Conservation (phyloP, 1,140 invertebrate genomes). For the Lepidurus arcticus region DNA sequence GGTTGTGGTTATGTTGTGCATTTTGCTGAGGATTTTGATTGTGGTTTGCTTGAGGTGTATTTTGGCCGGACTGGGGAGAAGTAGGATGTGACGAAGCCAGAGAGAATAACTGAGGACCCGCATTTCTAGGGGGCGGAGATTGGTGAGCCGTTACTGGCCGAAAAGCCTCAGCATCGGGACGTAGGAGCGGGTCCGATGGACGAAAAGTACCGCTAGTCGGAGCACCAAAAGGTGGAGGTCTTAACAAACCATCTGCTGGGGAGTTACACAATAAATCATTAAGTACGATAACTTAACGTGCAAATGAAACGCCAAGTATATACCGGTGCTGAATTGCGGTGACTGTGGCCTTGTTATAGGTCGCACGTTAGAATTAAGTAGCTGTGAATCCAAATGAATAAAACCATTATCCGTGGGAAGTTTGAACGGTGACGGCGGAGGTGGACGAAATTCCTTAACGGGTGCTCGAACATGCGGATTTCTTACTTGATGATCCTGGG, state of each 20-base stretch:
- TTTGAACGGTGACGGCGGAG: slow-evolving; percentile 23
- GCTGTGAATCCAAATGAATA: not conserved
- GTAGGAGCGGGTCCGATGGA: not conserved
- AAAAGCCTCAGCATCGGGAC: not conserved
- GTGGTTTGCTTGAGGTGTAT: not conserved
- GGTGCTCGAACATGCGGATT: slow-evolving; percentile 19
- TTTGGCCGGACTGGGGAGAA: not conserved
- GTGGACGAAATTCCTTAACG: slow-evolving; percentile 31
- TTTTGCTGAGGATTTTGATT: not conserved
- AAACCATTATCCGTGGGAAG: slow-evolving; percentile 26
- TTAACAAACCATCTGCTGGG: not conserved
- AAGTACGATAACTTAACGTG: not conserved
- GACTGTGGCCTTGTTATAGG: not conserved
- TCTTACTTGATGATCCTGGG: not conserved
- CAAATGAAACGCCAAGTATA: not conserved
- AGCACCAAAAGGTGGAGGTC: not conserved
- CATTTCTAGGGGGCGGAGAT: not conserved
- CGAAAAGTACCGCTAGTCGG: not conserved
- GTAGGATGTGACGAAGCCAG: not conserved
- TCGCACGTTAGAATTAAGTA: not conserved
- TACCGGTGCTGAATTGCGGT: not conserved
- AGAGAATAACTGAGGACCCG: not conserved
- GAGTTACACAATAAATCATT: not conserved
- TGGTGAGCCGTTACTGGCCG: not conserved
- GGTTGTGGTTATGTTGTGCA: not conserved